phyloP scores from a whole-genome alignment of 2,888 invertebrate genomes.

The Arge pagana region DNA sequence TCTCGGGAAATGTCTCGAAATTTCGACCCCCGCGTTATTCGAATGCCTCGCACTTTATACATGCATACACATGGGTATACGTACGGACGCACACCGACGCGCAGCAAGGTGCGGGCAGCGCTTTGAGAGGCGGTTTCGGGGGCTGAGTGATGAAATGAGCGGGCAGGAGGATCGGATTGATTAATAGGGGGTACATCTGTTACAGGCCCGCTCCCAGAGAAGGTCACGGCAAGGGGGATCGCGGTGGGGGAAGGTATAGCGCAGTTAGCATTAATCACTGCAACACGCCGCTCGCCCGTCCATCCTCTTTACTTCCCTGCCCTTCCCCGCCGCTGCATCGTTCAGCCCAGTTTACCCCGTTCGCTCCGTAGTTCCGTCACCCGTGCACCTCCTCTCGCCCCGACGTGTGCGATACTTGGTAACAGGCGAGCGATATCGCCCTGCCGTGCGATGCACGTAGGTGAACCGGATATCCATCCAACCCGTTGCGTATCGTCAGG shows the following conservation, averaged over 20 bases:
- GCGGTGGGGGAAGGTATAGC: slow-evolving; percentile 43
- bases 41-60: background rate
- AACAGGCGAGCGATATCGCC: no score
- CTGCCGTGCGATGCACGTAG: no score
- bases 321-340: no score
- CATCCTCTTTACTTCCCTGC: background rate
- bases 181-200: slow-evolving; percentile 57
- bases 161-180: slow-evolving; percentile 44
- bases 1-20: no score
- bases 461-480: no score
- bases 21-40: slow-evolving; percentile 1
- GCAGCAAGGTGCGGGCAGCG: slow-evolving; percentile 6
- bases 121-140: slow-evolving; percentile 25
- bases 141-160: slow-evolving; percentile 49
- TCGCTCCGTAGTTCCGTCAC: no score
- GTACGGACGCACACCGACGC: slow-evolving; percentile 21
- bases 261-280: slow-evolving; percentile 57
- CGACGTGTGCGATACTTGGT: no score
- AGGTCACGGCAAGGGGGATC: slow-evolving; percentile 28
- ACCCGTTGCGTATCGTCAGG: no score
- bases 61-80: background rate
- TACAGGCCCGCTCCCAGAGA: slow-evolving; percentile 39
- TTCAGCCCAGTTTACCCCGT: no score
- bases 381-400: no score
- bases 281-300: slow-evolving; percentile 46